A percentile compares a stretch with the other conserved stretches of the same genome.
These are phyloP conservation scores for Sorex fumeus DNA, from an alignment of 2,113 vertebrate genomes.

Conservation along the genomic window DNA sequence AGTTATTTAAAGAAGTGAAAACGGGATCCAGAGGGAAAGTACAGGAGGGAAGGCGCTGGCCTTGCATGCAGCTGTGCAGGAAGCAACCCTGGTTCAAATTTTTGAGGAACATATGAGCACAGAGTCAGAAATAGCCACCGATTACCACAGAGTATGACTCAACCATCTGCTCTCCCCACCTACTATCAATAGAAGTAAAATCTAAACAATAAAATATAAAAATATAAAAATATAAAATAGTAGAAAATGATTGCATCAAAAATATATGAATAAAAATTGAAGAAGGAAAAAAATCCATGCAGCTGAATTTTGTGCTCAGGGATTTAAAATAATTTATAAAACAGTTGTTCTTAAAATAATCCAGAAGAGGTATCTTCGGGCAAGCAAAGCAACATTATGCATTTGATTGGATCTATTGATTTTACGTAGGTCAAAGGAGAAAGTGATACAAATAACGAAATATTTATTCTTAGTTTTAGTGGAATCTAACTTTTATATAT, in stretches of 20 bases:
- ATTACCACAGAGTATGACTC: too few relatives aligned
- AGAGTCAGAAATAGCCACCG: too few relatives aligned
- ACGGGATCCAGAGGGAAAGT: too few relatives aligned
- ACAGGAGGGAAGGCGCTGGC: too few relatives aligned
- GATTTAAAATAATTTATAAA: not conserved
- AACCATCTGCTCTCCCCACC: too few relatives aligned
- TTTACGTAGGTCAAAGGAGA: not conserved
- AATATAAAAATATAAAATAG: not conserved
- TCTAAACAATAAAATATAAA: not conserved
- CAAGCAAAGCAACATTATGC: not conserved
- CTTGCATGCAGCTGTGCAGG: too few relatives aligned
- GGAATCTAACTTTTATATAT: slow-evolving; percentile 11
- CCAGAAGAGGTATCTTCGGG: not conserved
- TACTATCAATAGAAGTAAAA: too few relatives aligned
- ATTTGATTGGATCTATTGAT: not conserved
- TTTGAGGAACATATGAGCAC: too few relatives aligned
- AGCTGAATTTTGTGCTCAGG: not conserved
- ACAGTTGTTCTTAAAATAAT: not conserved
- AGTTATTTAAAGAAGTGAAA: slow-evolving; percentile 4
- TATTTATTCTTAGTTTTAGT: slow-evolving; percentile 13
- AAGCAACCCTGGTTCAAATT: too few relatives aligned
- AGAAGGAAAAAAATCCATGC: not conserved
- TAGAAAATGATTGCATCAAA: not conserved
- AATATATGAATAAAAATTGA: not conserved
- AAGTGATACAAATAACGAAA: slow-evolving; percentile 22